These are phyloP conservation scores for Triplophysa bombifrons DNA, from an alignment of 2,797 vertebrate genomes.

Conservation along the genomic window DNA sequence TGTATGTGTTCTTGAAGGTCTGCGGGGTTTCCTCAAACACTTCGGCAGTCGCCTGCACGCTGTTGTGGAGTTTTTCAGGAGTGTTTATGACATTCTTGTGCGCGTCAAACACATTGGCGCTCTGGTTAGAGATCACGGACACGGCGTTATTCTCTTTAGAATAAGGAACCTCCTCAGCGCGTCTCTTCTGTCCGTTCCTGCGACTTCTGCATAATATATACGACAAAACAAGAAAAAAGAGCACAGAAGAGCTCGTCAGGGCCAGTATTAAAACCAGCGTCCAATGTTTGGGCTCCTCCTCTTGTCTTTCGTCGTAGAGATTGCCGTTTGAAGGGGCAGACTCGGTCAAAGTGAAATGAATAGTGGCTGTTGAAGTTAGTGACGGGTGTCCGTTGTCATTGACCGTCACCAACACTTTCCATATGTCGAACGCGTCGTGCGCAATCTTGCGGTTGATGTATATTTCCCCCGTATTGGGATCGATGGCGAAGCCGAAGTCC, in stretches of 20 bases:
- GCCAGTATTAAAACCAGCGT: slow-evolving; percentile 86
- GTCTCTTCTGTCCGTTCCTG: slow-evolving; percentile 80
- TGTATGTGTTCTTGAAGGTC: slow-evolving; percentile 86
- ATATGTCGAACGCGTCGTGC: slow-evolving; percentile 82
- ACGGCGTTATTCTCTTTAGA: slow-evolving; percentile 79
- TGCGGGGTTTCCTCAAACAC: slow-evolving; percentile 76
- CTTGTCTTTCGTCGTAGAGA: slow-evolving; percentile 74
- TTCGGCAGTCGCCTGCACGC: slow-evolving; percentile 77
- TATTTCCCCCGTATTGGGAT: slow-evolving; percentile 87
- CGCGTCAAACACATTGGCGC: slow-evolving; percentile 83
- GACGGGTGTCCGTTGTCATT: slow-evolving; percentile 86
- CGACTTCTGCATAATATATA: slow-evolving; percentile 88
- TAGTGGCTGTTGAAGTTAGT: slow-evolving; percentile 82
- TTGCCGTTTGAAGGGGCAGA: slow-evolving; percentile 78
- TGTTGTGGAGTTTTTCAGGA: slow-evolving; percentile 66
- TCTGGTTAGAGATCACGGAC: slow-evolving; percentile 77
- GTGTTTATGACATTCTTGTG: slow-evolving; percentile 76
- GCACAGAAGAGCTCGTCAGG: slow-evolving; percentile 91
- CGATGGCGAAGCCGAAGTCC: slow-evolving; percentile 84
- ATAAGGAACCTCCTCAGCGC: slow-evolving; percentile 71
- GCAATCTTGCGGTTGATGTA: slow-evolving; percentile 83
- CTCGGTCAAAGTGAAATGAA: slow-evolving; percentile 85
- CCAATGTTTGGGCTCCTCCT: slow-evolving; percentile 81
- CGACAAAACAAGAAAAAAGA: slow-evolving; percentile 90
- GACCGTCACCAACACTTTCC: slow-evolving; percentile 82